These are phyloP conservation scores for Caenorhabditis tropicalis DNA, from an alignment of 1,140 invertebrate genomes.

Conservation along the genomic window DNA sequence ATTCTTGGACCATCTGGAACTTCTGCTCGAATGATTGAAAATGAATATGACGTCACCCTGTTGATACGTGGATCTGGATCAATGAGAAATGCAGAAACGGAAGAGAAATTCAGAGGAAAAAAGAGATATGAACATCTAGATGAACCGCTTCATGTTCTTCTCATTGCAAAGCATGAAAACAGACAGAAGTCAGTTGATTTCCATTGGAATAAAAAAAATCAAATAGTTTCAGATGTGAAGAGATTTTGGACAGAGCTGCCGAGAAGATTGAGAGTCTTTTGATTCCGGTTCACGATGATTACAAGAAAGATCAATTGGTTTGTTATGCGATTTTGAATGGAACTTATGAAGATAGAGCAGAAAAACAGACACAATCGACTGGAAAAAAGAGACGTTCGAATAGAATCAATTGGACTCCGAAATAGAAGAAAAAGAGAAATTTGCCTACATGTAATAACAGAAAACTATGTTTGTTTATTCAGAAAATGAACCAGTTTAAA, in stretches of 20 bases:
- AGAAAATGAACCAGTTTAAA: background rate
- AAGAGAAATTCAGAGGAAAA: conserved; percentile 95
- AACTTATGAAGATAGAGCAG: background rate
- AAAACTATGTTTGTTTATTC: too few species aligned
- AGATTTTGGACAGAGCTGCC: background rate
- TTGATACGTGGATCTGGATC: conserved; percentile 96
- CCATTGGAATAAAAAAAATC: background rate
- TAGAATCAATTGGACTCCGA: too few species aligned
- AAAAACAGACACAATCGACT: background rate
- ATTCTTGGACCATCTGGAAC: conserved; percentile 96
- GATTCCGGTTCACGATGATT: conserved; percentile 15
- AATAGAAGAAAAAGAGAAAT: too few species aligned
- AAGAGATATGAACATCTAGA: conserved; percentile 99
- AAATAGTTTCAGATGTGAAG: background rate
- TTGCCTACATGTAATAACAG: too few species aligned
- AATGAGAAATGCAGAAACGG: conserved; percentile 80
- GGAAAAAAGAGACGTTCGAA: background rate
- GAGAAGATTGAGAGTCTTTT: conserved; percentile 24
- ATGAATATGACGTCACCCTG: conserved; percentile 88
- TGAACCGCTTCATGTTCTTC: conserved; percentile 92
- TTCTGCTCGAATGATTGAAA: conserved; percentile 94
- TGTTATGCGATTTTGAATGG: conserved; percentile 27
- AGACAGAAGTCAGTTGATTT: background rate
- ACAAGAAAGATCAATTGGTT: conserved; percentile 7
- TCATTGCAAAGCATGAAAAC: conserved; percentile 24